Conservation (phyloP, 2,797 vertebrate genomes). For the Pangasius larnaudii region DNA sequence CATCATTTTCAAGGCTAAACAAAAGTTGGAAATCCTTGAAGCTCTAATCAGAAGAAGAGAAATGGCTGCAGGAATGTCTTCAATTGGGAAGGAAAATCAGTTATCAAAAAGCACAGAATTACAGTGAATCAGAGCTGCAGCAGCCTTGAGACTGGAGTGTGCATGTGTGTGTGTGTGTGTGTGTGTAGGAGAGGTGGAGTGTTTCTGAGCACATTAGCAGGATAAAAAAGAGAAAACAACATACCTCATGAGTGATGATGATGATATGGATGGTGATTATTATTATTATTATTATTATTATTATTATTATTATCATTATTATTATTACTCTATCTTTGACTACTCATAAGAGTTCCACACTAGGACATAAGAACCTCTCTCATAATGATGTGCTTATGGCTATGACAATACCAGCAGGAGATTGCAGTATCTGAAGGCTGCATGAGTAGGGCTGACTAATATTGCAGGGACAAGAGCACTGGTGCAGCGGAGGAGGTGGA, state of each 20-base stretch:
- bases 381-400: background rate
- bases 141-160: background rate
- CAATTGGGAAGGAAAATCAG: background rate
- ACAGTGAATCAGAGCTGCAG: constrained; percentile 14
- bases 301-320: background rate
- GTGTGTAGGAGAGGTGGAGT: background rate
- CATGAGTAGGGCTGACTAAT: constrained; percentile 30
- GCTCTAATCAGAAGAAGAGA: constrained; percentile 17
- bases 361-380: background rate
- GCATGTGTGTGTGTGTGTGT: constrained; percentile 7
- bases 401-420: constrained; percentile 1
- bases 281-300: no score
- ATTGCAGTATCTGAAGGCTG: constrained; percentile 28
- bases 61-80: constrained; percentile 11
- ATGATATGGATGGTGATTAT: background rate
- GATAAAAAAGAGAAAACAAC: background rate
- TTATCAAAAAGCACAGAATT: background rate
- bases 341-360: background rate
- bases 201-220: background rate
- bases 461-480: constrained; percentile 8
- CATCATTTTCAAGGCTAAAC: background rate
- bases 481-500: constrained; percentile 16
- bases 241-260: background rate
- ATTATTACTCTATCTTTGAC: background rate
- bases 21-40: constrained; percentile 30